These are phyloP conservation scores for Trissoscelio sp. DNA, from an alignment of 2,888 invertebrate species.

Conservation along the genomic window DNA sequence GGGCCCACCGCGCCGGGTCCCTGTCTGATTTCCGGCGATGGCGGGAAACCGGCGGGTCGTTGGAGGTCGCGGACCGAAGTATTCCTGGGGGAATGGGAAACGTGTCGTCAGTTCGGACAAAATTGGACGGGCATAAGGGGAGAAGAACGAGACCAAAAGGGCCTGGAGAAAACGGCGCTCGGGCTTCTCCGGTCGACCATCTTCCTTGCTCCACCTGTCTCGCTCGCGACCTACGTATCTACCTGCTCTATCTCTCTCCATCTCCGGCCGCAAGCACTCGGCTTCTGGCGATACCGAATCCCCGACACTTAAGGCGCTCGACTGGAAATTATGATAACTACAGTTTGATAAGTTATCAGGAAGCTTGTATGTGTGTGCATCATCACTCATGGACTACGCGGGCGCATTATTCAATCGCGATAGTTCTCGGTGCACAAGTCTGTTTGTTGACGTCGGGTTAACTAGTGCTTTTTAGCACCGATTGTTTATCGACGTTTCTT, in stretches of 20 bases:
- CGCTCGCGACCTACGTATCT: constrained; percentile 10
- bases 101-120: too few relatives aligned
- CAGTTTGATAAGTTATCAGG: constrained; percentile 29
- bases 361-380: constrained; percentile 18
- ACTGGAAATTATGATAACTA: constrained; percentile 38
- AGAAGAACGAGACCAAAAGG: too few relatives aligned
- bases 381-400: not conserved
- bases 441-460: constrained; percentile 2
- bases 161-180: too few relatives aligned
- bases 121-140: too few relatives aligned
- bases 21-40: constrained; percentile 56
- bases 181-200: constrained; percentile 45
- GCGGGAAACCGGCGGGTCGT: constrained; percentile 35
- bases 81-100: constrained; percentile 11
- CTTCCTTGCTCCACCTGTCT: constrained; percentile 60
- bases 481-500: constrained; percentile 8
- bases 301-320: constrained; percentile 4
- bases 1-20: too few relatives aligned
- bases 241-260: constrained; percentile 48
- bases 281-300: not conserved
- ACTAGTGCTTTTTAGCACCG: not conserved
- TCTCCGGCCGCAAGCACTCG: constrained; percentile 3
- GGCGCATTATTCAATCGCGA: constrained; percentile 2
- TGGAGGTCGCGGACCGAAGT: constrained; percentile 31
- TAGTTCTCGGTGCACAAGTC: not conserved